Conservation (phyloP, 1,140 invertebrate genomes). For the Aphelenchoides fujianensis region DNA sequence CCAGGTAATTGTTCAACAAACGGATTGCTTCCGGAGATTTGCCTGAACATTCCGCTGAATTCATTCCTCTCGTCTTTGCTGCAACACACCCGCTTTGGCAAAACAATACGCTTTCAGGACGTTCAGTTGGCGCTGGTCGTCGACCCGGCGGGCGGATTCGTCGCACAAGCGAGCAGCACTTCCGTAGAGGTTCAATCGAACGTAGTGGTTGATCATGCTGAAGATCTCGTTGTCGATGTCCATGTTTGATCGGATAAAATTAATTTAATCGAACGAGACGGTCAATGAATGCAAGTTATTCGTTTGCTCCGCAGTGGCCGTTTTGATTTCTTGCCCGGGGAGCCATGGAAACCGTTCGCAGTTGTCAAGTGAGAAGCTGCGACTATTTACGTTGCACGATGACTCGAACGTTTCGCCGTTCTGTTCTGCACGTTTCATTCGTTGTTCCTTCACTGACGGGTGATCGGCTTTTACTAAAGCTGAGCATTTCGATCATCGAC, state of each 20-base stretch:
- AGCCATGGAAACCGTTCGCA: background rate
- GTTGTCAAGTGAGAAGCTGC: background rate
- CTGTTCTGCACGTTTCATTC: too few relatives aligned
- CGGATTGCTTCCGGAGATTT: constrained; percentile 44
- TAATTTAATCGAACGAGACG: background rate
- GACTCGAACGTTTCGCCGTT: too few relatives aligned
- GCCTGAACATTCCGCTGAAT: constrained; percentile 23
- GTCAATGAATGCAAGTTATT: background rate
- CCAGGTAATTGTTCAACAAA: constrained; percentile 24
- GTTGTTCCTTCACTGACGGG: too few relatives aligned
- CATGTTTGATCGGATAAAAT: background rate
- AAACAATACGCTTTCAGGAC: constrained; percentile 40
- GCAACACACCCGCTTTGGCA: constrained; percentile 27
- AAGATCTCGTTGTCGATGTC: constrained; percentile 16
- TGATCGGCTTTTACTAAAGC: too few relatives aligned
- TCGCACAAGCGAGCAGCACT: constrained; percentile 20
- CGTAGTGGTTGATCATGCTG: background rate
- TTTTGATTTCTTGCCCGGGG: background rate
- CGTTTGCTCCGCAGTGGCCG: background rate
- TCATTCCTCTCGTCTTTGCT: background rate
- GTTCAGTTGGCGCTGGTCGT: constrained; percentile 18
- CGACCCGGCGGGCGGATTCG: background rate
- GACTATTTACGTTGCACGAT: background rate
- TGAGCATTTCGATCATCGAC: too few relatives aligned
- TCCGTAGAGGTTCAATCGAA: constrained; percentile 16